phyloP scores from a whole-genome alignment of 2,888 invertebrate genomes.

The Drosophila seclusa region DNA sequence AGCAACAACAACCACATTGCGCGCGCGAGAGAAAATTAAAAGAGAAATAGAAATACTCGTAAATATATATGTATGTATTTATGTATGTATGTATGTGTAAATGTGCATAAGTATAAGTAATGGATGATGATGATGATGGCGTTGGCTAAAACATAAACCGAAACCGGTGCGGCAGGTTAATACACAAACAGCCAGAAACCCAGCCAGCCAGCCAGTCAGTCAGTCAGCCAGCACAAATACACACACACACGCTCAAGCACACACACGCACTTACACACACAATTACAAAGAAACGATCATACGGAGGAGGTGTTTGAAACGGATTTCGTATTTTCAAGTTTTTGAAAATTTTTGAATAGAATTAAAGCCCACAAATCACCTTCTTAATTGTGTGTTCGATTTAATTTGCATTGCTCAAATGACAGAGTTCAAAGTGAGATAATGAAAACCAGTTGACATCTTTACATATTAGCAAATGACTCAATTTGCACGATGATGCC shows the following conservation, averaged over 20 bases:
- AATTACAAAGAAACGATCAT: neutral
- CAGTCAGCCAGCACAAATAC: slow-evolving; percentile 12
- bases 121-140: slow-evolving; percentile 63
- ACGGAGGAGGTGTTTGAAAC: slow-evolving; percentile 20
- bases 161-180: slow-evolving; percentile 84
- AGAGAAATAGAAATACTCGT: slow-evolving; percentile 78
- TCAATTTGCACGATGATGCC: slow-evolving; percentile 37
- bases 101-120: slow-evolving; percentile 52
- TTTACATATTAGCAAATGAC: slow-evolving; percentile 43
- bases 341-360: slow-evolving; percentile 29
- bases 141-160: slow-evolving; percentile 81
- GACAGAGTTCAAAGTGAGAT: slow-evolving; percentile 50
- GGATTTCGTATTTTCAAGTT: slow-evolving; percentile 34
- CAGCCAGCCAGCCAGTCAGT: slow-evolving; percentile 20
- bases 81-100: neutral
- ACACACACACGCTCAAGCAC: slow-evolving; percentile 14
- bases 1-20: slow-evolving; percentile 48
- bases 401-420: slow-evolving; percentile 39
- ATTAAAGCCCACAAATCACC: slow-evolving; percentile 10
- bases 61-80: neutral
- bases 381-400: slow-evolving; percentile 12
- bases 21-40: slow-evolving; percentile 77
- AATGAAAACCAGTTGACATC: slow-evolving; percentile 32
- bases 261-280: slow-evolving; percentile 12
- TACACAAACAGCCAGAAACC: slow-evolving; percentile 45